Percentiles rank a stretch among this genome's conserved stretches.
Conservation (phyloP, 2,113 vertebrate species). For the Tauraco erythrolophus region DNA sequence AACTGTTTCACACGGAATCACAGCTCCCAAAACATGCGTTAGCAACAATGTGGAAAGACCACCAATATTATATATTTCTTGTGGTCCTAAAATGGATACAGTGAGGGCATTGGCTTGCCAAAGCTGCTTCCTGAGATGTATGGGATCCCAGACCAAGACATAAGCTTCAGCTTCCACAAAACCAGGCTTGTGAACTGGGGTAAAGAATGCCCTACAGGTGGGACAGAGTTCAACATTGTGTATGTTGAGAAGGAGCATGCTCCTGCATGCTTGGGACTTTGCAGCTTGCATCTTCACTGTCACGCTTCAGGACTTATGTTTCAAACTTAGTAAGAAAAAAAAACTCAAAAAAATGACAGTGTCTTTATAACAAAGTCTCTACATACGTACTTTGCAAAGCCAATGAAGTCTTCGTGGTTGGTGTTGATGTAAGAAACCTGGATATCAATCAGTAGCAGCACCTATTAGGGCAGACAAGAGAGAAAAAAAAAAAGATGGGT, state of each 20-base stretch:
- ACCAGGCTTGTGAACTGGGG: not conserved
- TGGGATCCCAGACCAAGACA: not conserved
- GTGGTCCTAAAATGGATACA: not conserved
- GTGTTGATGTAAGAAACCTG: conserved; percentile 96
- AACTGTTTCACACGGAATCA: not conserved
- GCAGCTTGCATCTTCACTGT: not conserved
- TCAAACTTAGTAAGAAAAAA: not conserved
- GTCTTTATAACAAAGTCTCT: not conserved
- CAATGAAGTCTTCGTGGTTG: conserved; percentile 95
- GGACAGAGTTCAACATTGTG: not conserved
- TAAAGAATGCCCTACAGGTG: not conserved
- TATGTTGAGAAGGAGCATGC: not conserved
- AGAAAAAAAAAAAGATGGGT: not conserved
- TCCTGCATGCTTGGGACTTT: not conserved
- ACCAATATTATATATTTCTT: not conserved
- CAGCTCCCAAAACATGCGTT: conserved; percentile 11
- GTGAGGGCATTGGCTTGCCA: not conserved
- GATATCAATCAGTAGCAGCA: conserved; percentile 89
- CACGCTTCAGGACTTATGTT: not conserved
- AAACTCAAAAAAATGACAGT: not conserved
- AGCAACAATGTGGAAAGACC: not conserved
- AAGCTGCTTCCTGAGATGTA: not conserved
- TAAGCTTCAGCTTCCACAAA: not conserved
- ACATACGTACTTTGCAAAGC: conserved; percentile 89
- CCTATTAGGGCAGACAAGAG: conserved; percentile 65